Evolutionary conservation across 2,113 vertebrate genomes (phyloP), one percentile per base, ranked within the genome.

Genomic region (Todiramphus saurophagus): DNA sequence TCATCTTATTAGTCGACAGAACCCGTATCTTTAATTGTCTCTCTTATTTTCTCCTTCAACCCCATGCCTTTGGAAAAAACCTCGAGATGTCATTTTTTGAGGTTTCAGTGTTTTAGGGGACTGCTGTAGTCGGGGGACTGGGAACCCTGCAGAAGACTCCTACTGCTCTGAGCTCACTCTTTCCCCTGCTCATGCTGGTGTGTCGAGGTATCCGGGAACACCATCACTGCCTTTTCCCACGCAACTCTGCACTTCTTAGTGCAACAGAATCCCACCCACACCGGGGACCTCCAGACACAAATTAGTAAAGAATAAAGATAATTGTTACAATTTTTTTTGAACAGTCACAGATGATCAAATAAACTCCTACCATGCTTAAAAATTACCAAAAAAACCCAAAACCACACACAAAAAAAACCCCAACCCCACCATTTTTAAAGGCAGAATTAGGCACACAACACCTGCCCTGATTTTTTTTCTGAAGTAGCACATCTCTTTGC

Each of bases 401-500:
- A 43, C 41, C 12, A 43, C 12, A 10, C 41, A 11, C 41, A 11
- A 41, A 41, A 41, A 41, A 41, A 43, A 16, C 6, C 43, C 43
- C 43, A 43, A 44, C 24, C 27, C 41, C 41, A 41, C 41, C 2
- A 39, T 51, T 63, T 78, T 90, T 14, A 72, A 86, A 82, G 35
- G n/a, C 35, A 51, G 84, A 88, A 83, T 56, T 77, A 58, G 30
- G 44, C 39, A 88, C 33, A 3, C 5, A 55, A 55, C 86, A 91
- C 77, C 86, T 96, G 88, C 39, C 77, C 62, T 92, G 76, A 66
- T 46, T 86, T 23, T 56, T 46, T 56, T 23, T 9, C 21, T 56
- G 28, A 95, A 97, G 94, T 81, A 93, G 93, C 86, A 89, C 92
- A 89, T 94, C 67, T 93, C 89, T 95, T 64, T 94, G 92, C 87